Conservation (phyloP, 2,113 vertebrate genomes). For the Brienomyrus longianalis region DNA sequence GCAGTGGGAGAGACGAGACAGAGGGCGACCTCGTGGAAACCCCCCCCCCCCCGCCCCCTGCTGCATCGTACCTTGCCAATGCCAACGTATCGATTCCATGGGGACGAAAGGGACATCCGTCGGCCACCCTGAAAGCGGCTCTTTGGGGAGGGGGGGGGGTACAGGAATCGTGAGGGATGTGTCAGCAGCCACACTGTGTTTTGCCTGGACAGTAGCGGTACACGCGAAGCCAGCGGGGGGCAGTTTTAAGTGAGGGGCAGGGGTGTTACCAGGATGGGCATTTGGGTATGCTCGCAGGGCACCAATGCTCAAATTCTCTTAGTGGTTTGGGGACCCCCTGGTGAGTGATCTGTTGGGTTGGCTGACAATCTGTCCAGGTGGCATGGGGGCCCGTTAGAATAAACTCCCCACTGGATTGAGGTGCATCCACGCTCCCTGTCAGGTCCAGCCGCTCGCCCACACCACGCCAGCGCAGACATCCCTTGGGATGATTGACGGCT, state of each 20-base stretch:
- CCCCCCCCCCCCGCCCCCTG: neutral
- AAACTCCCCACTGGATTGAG: conserved; percentile 14
- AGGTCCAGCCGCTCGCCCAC: conserved; percentile 22
- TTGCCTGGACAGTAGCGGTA: neutral
- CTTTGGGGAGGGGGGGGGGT: neutral
- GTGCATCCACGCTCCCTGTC: conserved; percentile 18
- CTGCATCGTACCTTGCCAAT: neutral
- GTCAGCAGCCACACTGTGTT: neutral
- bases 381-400: conserved; percentile 26
- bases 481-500: conserved; percentile 48
- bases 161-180: neutral
- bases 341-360: neutral
- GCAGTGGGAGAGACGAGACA: conserved; percentile 6
- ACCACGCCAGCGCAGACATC: conserved; percentile 12
- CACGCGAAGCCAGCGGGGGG: neutral
- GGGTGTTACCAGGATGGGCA: neutral
- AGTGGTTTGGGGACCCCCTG: neutral
- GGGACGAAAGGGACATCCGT: neutral
- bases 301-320: neutral
- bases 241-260: neutral
- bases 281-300: neutral
- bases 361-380: neutral
- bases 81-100: neutral
- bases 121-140: neutral
- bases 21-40: neutral